Conservation (phyloP, 1,140 invertebrate species). For the Drosophila erecta region DNA sequence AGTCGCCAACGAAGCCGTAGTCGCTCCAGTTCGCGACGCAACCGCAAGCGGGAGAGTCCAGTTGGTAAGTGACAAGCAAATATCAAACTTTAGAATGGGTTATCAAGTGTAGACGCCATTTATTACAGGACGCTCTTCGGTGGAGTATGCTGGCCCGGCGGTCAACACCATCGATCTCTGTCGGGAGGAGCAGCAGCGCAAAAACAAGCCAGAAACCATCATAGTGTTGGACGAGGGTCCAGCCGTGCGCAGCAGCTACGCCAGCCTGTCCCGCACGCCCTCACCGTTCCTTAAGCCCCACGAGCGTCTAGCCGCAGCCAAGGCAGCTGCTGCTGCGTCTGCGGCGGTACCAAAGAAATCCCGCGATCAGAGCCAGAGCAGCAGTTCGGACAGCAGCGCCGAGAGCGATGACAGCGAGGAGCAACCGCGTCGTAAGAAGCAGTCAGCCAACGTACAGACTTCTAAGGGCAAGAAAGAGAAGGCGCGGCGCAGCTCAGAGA, state of each 20-base stretch:
- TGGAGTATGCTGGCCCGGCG: constrained; percentile 69
- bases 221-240: constrained; percentile 30
- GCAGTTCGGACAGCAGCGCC: constrained; percentile 83
- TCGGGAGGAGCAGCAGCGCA: constrained; percentile 85
- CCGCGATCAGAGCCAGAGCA: constrained; percentile 83
- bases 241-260: constrained; percentile 38
- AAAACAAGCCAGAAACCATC: constrained; percentile 49
- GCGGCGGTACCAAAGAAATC: constrained; percentile 83
- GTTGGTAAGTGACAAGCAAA: constrained; percentile 11
- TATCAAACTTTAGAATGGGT: too few relatives aligned
- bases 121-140: constrained; percentile 67
- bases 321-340: constrained; percentile 18
- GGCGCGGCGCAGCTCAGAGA: constrained; percentile 71
- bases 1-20: constrained; percentile 53
- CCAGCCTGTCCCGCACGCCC: constrained; percentile 91
- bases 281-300: constrained; percentile 92
- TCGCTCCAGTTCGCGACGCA: constrained; percentile 57
- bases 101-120: background rate
- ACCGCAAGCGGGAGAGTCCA: constrained; percentile 51
- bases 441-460: constrained; percentile 4
- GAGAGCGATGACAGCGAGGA: constrained; percentile 78
- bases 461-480: constrained; percentile 48
- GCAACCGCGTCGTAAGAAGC: constrained; percentile 43
- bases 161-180: constrained; percentile 80
- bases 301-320: constrained; percentile 84